Evolutionary conservation across 2,888 invertebrate genomes (phyloP), one percentile per base, ranked within the genome.

Genomic region (Tholera decimalis): DNA sequence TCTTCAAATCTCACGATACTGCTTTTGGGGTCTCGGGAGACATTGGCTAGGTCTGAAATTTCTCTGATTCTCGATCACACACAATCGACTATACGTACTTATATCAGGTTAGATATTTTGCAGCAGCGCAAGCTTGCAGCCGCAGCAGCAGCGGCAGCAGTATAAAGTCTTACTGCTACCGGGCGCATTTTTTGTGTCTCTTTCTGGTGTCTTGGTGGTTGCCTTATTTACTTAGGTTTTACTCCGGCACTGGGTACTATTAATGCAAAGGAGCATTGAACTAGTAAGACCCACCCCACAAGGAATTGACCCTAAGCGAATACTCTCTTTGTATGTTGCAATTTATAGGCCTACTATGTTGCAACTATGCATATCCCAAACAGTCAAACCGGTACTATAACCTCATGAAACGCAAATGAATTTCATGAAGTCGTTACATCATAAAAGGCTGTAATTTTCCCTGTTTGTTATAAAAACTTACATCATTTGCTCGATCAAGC

Each of bases 391-490:
- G 39, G 47, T 60, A 55, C 24, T 50, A 55, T 11, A 18, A 6
- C 37, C 20, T 46, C 50, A 56, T 57, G 35, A 54, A 60, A 60
- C 15, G 30, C 44, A 57, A 77, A 72, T 61, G 15, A 57, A 55
- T 65, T 70, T 54, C 56, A 50, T 13, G 53, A 69, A 62, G 50
- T 49, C 64, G 60, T 75, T 74, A 50, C 43, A 44, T 56, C 54
- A 41, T 54, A 64, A 49, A 37, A 8, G 35, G 15, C 51, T 54
- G 47, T 61, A 60, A 64, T 80, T 70, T 77, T 75, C 66, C 68
- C 44, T 47, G 43, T 72, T 51, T 30, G 24, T 37, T 28, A 44
- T 51, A 55, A 51, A 71, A 70, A 56, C 26, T 30, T 22, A 11
- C 57, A 51, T 49, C 57, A 20, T 50, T 60, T 65, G 61, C 15